Conservation (phyloP, 2,113 vertebrate species). For the Malurus melanocephalus region DNA sequence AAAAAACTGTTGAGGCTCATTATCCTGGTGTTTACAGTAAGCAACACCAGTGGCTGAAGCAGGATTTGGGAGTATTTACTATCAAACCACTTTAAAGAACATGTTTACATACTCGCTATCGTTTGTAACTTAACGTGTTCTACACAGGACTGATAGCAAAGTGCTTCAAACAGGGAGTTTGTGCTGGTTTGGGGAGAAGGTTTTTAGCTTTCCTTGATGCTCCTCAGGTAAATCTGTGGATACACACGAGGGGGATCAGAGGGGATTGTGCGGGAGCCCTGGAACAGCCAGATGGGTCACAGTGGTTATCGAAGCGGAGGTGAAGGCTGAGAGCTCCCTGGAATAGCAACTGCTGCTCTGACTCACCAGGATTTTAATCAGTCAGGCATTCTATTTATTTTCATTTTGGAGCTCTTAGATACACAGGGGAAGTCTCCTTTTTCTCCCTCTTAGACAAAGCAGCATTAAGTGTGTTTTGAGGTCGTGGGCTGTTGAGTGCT, state of each 20-base stretch:
- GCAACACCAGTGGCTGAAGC: background rate
- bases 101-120: background rate
- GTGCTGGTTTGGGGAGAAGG: background rate
- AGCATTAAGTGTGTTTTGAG: background rate
- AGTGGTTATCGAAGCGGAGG: background rate
- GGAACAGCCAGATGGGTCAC: rapidly evolving
- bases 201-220: background rate
- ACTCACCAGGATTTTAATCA: conserved; percentile 53
- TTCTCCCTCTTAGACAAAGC: background rate
- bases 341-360: conserved; percentile 44
- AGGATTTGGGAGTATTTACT: conserved; percentile 38
- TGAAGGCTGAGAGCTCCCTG: conserved; percentile 23
- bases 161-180: background rate
- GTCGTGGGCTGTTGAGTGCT: background rate
- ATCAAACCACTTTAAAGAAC: conserved; percentile 32
- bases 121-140: background rate
- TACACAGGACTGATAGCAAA: background rate
- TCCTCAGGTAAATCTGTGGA: background rate
- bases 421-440: background rate
- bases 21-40: conserved; percentile 39
- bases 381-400: conserved; percentile 53
- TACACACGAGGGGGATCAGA: rapidly evolving
- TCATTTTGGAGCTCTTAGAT: background rate
- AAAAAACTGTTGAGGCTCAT: background rate
- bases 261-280: background rate